These are phyloP conservation scores for Triops cancriformis DNA, from an alignment of 1,140 invertebrate species.

Conservation along the genomic window DNA sequence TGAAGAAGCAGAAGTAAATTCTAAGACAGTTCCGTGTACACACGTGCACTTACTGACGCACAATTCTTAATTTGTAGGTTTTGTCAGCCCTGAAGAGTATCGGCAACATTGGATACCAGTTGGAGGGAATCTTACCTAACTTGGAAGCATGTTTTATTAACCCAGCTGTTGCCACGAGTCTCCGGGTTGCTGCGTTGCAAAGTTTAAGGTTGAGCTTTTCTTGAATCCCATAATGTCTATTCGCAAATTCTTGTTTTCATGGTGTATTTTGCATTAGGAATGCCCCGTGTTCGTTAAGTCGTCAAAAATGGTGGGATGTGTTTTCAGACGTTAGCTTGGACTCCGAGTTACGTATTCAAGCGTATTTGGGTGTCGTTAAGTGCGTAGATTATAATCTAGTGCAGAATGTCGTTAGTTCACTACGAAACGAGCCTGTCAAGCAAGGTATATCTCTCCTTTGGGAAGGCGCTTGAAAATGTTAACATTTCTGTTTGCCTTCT, in stretches of 20 bases:
- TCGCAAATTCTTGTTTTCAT: neutral
- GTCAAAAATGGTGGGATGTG: conserved; percentile 35
- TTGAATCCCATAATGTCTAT: neutral
- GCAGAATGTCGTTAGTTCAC: conserved; percentile 55
- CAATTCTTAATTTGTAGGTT: conserved; percentile 9
- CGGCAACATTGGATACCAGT: conserved; percentile 22
- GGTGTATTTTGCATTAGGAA: conserved; percentile 13
- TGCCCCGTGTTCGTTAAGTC: conserved; percentile 14
- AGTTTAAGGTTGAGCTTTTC: conserved; percentile 11
- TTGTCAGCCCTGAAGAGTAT: conserved; percentile 16
- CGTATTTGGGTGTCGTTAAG: conserved; percentile 80
- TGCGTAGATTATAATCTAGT: conserved; percentile 72
- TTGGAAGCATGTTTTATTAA: conserved; percentile 15
- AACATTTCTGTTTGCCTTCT: conserved; percentile 33
- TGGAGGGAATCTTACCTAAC: conserved; percentile 2
- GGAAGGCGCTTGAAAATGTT: neutral
- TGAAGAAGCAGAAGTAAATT: conserved; percentile 1
- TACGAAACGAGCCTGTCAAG: conserved; percentile 54
- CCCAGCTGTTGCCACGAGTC: neutral
- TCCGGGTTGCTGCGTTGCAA: conserved; percentile 17
- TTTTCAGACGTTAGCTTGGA: conserved; percentile 63
- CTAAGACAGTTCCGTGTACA: neutral
- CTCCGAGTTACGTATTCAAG: conserved; percentile 72
- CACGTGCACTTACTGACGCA: neutral
- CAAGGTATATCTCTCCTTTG: conserved; percentile 38